phyloP scores from a whole-genome alignment of 2,113 vertebrate species.

The Meleagris gallopavo region DNA sequence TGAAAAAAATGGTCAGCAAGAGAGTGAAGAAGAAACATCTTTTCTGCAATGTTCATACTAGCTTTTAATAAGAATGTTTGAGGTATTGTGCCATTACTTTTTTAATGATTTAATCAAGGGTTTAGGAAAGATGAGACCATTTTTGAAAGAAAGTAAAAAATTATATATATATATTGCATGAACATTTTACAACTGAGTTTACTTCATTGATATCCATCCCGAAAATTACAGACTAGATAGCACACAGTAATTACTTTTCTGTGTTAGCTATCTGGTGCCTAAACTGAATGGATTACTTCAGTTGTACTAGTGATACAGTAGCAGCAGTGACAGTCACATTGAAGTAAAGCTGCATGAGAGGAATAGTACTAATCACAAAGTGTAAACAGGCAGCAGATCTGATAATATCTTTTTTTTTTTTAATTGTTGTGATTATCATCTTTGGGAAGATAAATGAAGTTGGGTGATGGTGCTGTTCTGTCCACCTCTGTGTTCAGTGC shows the following conservation, averaged over 20 bases:
- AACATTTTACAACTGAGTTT: background rate
- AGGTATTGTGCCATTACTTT: background rate
- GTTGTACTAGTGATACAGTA: background rate
- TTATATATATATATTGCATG: background rate
- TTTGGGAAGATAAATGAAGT: background rate
- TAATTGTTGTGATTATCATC: background rate
- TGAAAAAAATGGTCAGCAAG: conserved; percentile 23
- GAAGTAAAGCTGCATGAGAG: background rate
- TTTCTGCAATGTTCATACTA: background rate
- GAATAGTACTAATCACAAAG: background rate
- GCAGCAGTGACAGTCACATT: background rate
- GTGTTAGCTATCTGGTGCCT: background rate
- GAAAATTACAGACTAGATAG: background rate
- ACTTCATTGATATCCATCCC: background rate
- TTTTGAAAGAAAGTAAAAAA: background rate
- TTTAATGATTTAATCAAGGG: background rate
- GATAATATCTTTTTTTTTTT: background rate
- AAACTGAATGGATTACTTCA: background rate
- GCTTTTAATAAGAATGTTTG: background rate
- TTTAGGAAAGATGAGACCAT: background rate
- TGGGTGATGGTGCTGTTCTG: background rate
- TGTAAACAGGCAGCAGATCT: background rate
- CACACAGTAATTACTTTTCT: background rate
- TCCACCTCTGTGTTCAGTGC: background rate
- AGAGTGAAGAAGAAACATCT: background rate